These are phyloP conservation scores for Epinotia demarniana DNA, from an alignment of 2,888 invertebrate species.

Conservation along the genomic window DNA sequence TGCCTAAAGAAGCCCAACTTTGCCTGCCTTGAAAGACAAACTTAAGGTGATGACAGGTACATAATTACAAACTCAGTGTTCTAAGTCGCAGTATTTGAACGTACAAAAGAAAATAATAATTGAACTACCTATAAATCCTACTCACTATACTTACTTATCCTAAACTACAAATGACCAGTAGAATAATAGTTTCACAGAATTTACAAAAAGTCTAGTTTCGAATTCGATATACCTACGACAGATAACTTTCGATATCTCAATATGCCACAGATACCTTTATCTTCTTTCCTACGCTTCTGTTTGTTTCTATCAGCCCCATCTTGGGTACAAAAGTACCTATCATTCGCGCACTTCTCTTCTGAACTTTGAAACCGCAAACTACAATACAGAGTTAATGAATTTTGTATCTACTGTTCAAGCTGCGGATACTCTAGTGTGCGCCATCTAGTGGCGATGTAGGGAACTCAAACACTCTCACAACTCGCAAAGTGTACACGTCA, in stretches of 20 bases:
- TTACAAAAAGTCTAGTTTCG: neutral
- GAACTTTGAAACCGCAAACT: neutral
- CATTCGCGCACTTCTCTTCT: neutral
- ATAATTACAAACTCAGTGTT: too few species aligned
- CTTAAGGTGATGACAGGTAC: too few species aligned
- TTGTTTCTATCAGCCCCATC: constrained; percentile 35
- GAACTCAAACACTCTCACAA: neutral
- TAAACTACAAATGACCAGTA: neutral
- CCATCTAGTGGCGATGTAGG: neutral
- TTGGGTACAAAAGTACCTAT: neutral
- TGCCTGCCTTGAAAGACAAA: too few species aligned
- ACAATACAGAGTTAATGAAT: too few species aligned
- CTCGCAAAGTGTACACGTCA: neutral
- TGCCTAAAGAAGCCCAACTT: too few species aligned
- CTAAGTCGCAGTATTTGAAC: too few species aligned
- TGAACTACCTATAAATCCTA: neutral
- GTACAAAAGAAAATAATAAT: neutral
- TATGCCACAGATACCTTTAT: neutral
- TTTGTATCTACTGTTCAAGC: too few species aligned
- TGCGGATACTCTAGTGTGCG: neutral
- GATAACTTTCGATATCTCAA: neutral
- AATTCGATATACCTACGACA: too few species aligned
- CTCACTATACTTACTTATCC: neutral
- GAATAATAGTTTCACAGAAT: neutral
- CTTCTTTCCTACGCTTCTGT: constrained; percentile 28